Evolutionary conservation across 2,888 invertebrate species (phyloP), one percentile per base, ranked within the genome.

Genomic region (Amphipoea lucens): DNA sequence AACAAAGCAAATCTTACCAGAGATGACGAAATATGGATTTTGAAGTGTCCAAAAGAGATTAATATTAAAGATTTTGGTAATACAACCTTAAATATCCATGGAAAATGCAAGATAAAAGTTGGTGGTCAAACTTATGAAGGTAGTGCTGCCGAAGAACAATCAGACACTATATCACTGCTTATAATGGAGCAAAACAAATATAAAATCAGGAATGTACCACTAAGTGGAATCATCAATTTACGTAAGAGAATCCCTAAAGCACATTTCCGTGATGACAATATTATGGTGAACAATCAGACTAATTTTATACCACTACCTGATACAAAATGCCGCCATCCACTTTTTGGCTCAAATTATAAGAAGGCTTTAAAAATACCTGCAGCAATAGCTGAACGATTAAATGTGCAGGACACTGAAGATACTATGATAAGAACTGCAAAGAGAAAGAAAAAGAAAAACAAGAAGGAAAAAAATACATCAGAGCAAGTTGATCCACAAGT

Each of bases 241-340:
- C 92, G 89, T 29, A 95, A 94, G 88, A 91, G 94, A 85, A 93
- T 96, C 81, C 96, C 96, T 14, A 96, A 95, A 87, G 88, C 91
- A 45, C 94, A 94, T 85, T 88, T 92, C 60, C 89, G 87, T 36
- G 92, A 94, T 71, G 92, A 94, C 78, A 91, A 90, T 76, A 79
- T 88, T 29, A 90, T 92, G 71, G 82, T 88, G 0, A 92, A 91
- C 76, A 91, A 93, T 89, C 93, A 93, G 79, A 91, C 88, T 3
- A 92, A 92, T 84, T 94, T 94, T 78, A 95, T 95, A 84, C 94
- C 95, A 23, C 85, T 96, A 65, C 96, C 96, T 3, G 94, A 95
- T 62, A 96, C 95, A 14, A 96, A 96, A 89, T 93, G 92, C 79
- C 93, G 96, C 1, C 96, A 96, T 89, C 96, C 96, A 11, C 91